Evolutionary conservation across 1,140 invertebrate genomes (phyloP).

Genomic region (Papilio polytes): DNA sequence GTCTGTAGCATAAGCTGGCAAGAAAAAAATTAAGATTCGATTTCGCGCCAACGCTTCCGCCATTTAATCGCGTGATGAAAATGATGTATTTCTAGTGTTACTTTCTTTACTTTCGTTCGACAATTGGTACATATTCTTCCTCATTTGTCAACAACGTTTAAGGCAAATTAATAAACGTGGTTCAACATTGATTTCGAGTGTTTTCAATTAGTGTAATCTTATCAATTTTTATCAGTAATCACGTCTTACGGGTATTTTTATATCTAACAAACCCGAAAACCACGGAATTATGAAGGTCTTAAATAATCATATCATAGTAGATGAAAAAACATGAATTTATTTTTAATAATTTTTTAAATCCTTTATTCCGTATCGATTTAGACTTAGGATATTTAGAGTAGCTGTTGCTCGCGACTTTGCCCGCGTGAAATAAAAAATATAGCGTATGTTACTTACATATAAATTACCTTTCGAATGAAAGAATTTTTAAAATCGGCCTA

Average conservation of each 20-base stretch:
- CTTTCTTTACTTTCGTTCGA: conserved; percentile 78
- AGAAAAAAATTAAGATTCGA: conserved; percentile 78
- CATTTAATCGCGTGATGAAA: conserved; percentile 76
- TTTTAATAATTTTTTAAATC: too few relatives aligned
- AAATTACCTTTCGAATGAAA: too few relatives aligned
- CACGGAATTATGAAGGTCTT: conserved; percentile 10
- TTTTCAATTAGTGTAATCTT: conserved; percentile 27
- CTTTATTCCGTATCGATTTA: too few relatives aligned
- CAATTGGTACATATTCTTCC: conserved; percentile 59
- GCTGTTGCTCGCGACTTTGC: too few relatives aligned
- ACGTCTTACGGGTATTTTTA: not conserved
- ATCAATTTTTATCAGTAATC: not conserved
- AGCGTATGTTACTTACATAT: too few relatives aligned
- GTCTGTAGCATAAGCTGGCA: conserved; percentile 54
- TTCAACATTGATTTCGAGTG: conserved; percentile 21
- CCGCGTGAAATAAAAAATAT: too few relatives aligned
- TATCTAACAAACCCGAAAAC: not conserved
- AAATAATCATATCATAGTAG: not conserved
- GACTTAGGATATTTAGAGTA: too few relatives aligned
- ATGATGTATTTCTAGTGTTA: conserved; percentile 75
- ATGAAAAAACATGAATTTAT: not conserved
- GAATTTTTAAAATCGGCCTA: too few relatives aligned
- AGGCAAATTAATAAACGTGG: conserved; percentile 13
- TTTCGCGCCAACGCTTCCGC: conserved; percentile 73
- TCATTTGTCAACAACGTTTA: conserved; percentile 43